These are phyloP conservation scores for Cistogaster globosa DNA, from an alignment of 2,888 invertebrate species.

Conservation along the genomic window DNA sequence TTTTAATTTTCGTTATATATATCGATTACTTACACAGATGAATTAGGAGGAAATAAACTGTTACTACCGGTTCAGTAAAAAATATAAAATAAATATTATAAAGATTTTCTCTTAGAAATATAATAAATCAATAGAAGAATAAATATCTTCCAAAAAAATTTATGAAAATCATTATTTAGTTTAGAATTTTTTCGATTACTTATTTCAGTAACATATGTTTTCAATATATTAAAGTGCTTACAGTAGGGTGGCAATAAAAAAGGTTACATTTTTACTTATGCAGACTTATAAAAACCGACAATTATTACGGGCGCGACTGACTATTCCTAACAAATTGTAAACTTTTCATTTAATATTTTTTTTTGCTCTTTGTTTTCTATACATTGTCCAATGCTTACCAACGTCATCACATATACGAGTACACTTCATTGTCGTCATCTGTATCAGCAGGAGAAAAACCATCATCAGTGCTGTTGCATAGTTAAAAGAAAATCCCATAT, in stretches of 20 bases:
- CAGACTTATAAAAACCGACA: background rate
- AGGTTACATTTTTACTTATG: background rate
- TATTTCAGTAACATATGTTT: background rate
- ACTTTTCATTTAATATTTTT: conserved; percentile 26
- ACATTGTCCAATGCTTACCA: background rate
- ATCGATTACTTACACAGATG: too few relatives aligned
- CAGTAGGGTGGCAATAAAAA: background rate
- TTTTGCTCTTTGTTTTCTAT: conserved; percentile 13
- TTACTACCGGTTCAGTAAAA: too few relatives aligned
- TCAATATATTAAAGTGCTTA: background rate
- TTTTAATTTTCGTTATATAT: too few relatives aligned
- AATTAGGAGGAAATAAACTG: too few relatives aligned
- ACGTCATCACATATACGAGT: conserved; percentile 16
- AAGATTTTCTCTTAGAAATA: too few relatives aligned
- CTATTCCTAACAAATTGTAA: conserved; percentile 56
- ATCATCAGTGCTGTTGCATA: conserved; percentile 41
- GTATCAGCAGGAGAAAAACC: conserved; percentile 39
- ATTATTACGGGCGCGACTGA: conserved; percentile 46
- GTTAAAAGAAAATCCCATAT: conserved; percentile 63
- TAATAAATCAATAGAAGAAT: too few relatives aligned
- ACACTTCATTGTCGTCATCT: conserved; percentile 15
- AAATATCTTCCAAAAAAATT: too few relatives aligned
- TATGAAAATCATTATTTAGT: too few relatives aligned
- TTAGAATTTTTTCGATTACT: too few relatives aligned
- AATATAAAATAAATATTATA: too few relatives aligned